A percentile compares a stretch with the other conserved stretches of the same genome.
These are phyloP conservation scores for Gymnobelideus leadbeateri DNA, from an alignment of 2,113 vertebrate species.

Conservation along the genomic window DNA sequence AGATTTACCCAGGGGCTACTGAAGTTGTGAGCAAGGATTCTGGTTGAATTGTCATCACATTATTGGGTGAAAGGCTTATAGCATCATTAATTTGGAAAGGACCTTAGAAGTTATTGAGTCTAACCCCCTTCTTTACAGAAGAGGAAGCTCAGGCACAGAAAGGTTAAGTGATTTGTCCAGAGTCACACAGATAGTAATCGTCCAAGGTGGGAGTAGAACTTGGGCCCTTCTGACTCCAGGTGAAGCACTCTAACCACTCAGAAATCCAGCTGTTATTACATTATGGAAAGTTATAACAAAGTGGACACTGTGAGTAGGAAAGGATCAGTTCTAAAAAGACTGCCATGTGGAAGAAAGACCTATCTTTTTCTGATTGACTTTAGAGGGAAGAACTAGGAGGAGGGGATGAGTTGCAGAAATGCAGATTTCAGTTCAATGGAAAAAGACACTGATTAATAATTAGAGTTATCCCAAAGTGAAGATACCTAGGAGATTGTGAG, in stretches of 20 bases:
- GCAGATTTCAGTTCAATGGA: background rate
- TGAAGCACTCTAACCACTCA: background rate
- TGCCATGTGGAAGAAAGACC: background rate
- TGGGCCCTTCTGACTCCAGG: background rate
- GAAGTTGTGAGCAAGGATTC: background rate
- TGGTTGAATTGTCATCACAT: background rate
- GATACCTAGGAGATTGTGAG: background rate
- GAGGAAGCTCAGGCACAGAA: background rate
- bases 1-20: background rate
- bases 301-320: background rate
- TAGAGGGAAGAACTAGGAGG: background rate
- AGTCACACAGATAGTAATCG: background rate
- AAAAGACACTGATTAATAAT: background rate
- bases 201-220: background rate
- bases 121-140: background rate
- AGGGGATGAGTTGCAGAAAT: background rate
- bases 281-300: background rate
- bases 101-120: background rate
- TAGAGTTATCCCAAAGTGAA: background rate
- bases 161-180: background rate
- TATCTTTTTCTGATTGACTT: background rate
- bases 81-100: background rate
- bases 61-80: background rate
- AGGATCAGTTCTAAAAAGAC: background rate
- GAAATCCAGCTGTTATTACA: background rate